phyloP scores from a whole-genome alignment of 2,797 vertebrate species.

The Agapornis canus region DNA sequence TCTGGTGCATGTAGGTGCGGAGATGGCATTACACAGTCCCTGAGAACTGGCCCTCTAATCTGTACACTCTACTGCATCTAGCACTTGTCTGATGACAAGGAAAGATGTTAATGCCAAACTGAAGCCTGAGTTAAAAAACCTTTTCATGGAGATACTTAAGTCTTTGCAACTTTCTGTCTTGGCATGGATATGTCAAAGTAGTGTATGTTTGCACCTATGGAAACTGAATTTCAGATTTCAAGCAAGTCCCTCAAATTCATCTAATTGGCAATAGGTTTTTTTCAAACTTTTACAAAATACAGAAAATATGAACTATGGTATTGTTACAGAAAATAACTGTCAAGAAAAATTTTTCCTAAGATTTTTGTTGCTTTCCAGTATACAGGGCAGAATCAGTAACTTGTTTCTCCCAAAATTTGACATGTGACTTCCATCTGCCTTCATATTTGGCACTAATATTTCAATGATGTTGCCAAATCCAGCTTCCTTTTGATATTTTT shows the following conservation, averaged over 20 bases:
- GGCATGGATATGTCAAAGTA: not conserved
- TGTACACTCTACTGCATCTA: accelerated
- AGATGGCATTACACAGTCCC: not conserved
- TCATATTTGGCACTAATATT: not conserved
- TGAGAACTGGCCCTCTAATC: not conserved
- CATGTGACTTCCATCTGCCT: not conserved
- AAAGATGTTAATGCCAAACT: not conserved
- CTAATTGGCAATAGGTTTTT: not conserved
- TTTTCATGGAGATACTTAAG: accelerated
- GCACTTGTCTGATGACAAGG: not conserved
- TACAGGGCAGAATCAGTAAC: not conserved
- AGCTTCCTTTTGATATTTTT: not conserved
- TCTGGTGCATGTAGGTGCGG: accelerated
- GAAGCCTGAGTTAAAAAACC: not conserved
- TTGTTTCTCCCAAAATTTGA: accelerated
- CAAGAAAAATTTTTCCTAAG: not conserved
- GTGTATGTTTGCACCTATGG: not conserved
- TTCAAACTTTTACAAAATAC: not conserved
- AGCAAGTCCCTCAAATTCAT: not conserved
- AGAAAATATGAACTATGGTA: not conserved
- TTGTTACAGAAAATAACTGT: not conserved
- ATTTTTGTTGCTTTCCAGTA: not conserved
- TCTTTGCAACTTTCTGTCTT: accelerated
- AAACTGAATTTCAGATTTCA: not conserved
- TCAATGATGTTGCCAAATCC: not conserved